Evolutionary conservation across 2,888 invertebrate genomes (phyloP).

Genomic region (Tyria jacobaeae): DNA sequence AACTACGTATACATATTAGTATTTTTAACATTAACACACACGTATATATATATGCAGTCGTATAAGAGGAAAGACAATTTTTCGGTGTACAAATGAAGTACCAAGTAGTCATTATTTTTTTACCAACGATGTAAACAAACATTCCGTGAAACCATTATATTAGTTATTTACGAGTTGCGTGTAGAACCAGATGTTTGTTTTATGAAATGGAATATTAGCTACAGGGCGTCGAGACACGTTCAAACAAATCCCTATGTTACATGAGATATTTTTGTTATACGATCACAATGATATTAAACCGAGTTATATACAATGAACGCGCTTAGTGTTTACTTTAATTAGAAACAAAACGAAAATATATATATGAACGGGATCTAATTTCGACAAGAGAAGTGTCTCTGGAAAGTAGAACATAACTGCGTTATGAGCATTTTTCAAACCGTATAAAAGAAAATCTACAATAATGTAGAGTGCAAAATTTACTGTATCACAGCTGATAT

Average conservation of each 20-base stretch:
- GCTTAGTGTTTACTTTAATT: background rate
- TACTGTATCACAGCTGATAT: no score
- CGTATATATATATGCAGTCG: no score
- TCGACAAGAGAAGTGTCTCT: no score
- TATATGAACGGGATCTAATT: no score
- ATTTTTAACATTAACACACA: background rate
- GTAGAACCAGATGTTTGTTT: background rate
- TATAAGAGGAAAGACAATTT: background rate
- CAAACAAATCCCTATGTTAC: background rate
- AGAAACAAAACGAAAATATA: background rate
- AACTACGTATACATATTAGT: background rate
- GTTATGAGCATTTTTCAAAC: no score
- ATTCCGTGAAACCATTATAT: background rate
- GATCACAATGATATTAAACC: background rate
- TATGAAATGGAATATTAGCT: background rate
- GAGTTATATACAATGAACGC: background rate
- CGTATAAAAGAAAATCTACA: background rate
- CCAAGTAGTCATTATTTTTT: background rate
- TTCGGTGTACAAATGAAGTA: background rate
- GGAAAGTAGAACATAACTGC: no score
- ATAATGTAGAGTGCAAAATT: background rate
- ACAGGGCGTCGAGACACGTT: background rate
- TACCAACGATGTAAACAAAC: background rate
- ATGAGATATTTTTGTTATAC: background rate
- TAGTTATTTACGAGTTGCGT: background rate